Percentiles rank a stretch among this genome's conserved stretches.
phyloP scores from a whole-genome alignment of 1,140 invertebrate species.

The Elymnias hypermnestra region DNA sequence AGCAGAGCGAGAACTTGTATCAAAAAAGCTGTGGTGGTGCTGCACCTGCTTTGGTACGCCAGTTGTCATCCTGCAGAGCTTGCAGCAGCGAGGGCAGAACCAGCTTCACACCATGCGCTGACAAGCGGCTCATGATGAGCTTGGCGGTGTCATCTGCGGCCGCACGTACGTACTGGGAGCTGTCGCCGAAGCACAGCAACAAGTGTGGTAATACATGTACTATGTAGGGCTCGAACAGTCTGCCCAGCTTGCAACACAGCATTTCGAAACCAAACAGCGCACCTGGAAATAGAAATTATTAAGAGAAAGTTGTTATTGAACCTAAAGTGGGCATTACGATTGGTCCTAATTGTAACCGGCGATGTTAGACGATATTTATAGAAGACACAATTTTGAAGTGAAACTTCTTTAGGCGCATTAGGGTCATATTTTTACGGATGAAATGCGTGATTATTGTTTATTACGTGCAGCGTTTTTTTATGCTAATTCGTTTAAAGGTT shows the following conservation, averaged over 20 bases:
- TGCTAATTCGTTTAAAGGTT: too few species aligned
- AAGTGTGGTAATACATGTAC: constrained; percentile 97
- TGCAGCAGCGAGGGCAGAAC: constrained; percentile 93
- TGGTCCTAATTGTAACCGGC: too few species aligned
- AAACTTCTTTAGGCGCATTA: too few species aligned
- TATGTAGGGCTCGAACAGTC: constrained; percentile 98
- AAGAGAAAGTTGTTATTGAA: not conserved
- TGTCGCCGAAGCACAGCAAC: constrained; percentile 96
- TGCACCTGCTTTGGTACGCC: constrained; percentile 97
- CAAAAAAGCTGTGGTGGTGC: too few species aligned
- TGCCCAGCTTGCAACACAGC: constrained; percentile 95
- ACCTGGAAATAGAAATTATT: constrained; percentile 70
- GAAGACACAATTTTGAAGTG: too few species aligned
- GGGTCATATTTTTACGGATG: too few species aligned
- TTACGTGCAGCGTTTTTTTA: too few species aligned
- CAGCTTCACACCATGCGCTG: constrained; percentile 97
- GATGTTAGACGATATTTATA: too few species aligned
- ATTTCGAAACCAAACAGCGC: constrained; percentile 98
- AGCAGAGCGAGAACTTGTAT: too few species aligned
- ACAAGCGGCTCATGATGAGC: constrained; percentile 97
- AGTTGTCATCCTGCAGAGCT: constrained; percentile 97
- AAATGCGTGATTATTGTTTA: too few species aligned
- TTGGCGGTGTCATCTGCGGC: constrained; percentile 96
- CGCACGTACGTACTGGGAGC: constrained; percentile 91
- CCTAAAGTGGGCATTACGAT: too few species aligned